A percentile compares a stretch with the other conserved stretches of the same genome.
These are phyloP conservation scores for Drosophila azteca DNA, from an alignment of 1,140 invertebrate species.

Conservation along the genomic window DNA sequence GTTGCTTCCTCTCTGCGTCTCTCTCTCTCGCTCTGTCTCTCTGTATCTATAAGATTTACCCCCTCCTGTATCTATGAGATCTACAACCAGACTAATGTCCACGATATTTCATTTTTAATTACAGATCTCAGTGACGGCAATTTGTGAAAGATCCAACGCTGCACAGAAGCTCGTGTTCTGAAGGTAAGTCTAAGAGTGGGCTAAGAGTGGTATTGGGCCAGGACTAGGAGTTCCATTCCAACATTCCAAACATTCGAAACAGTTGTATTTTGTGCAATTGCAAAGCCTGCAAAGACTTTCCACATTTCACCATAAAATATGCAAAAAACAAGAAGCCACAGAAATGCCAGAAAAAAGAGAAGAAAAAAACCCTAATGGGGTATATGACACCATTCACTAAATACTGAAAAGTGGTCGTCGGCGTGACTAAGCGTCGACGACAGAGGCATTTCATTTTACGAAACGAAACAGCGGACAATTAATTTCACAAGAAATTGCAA, in stretches of 20 bases:
- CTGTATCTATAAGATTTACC: too few species aligned
- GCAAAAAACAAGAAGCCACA: constrained; percentile 14
- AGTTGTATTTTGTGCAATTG: constrained; percentile 21
- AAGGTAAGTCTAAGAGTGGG: constrained; percentile 40
- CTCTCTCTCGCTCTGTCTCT: too few species aligned
- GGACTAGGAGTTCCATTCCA: too few species aligned
- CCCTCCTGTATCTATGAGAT: too few species aligned
- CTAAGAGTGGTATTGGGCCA: too few species aligned
- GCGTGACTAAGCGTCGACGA: constrained; percentile 46
- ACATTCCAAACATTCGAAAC: too few species aligned
- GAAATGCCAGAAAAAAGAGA: neutral
- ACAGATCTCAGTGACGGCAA: constrained; percentile 55
- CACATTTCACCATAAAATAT: constrained; percentile 53
- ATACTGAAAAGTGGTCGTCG: constrained; percentile 13
- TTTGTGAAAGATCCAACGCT: constrained; percentile 20
- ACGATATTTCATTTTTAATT: constrained; percentile 67
- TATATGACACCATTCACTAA: constrained; percentile 54
- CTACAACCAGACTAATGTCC: constrained; percentile 41
- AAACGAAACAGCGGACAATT: constrained; percentile 17
- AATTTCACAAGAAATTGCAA: constrained; percentile 8
- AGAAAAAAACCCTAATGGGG: constrained; percentile 12
- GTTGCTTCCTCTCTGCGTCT: too few species aligned
- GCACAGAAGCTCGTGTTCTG: constrained; percentile 51
- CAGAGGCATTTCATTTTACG: constrained; percentile 7
- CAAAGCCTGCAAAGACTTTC: neutral